Conservation (phyloP, 2,113 vertebrate genomes). For the Oncorhynchus kisutch region DNA sequence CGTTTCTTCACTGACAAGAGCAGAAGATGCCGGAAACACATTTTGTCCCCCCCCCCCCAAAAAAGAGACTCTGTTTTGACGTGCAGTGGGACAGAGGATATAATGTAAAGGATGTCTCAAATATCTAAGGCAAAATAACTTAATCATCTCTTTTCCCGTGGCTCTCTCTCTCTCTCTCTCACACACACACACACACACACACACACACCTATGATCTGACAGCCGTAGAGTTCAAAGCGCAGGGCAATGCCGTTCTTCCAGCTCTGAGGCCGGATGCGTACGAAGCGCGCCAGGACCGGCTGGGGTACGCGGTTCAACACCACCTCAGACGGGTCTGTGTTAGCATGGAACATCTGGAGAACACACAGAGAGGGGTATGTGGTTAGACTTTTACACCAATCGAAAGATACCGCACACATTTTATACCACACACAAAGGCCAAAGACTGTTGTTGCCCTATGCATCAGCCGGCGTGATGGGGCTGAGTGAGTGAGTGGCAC, state of each 20-base stretch:
- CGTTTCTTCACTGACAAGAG: too few species aligned
- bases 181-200: too few species aligned
- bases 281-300: conserved; percentile 88
- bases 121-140: too few species aligned
- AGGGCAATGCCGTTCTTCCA: conserved; percentile 93
- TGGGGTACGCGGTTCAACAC: conserved; percentile 91
- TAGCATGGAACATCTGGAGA: conserved; percentile 88
- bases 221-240: conserved; percentile 93
- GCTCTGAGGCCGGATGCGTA: conserved; percentile 88
- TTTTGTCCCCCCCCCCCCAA: too few species aligned
- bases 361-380: conserved; percentile 3
- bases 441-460: too few species aligned
- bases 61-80: too few species aligned
- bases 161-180: too few species aligned
- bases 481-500: too few species aligned
- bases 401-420: background rate
- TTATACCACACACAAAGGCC: too few species aligned
- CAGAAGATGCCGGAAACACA: too few species aligned
- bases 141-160: too few species aligned
- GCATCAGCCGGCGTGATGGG: too few species aligned
- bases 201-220: conserved; percentile 88
- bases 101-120: background rate
- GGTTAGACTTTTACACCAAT: background rate
- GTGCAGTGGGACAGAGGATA: background rate
- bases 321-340: conserved; percentile 86